Conservation (phyloP, 2,888 invertebrate genomes). For the Tillus elongatus region DNA sequence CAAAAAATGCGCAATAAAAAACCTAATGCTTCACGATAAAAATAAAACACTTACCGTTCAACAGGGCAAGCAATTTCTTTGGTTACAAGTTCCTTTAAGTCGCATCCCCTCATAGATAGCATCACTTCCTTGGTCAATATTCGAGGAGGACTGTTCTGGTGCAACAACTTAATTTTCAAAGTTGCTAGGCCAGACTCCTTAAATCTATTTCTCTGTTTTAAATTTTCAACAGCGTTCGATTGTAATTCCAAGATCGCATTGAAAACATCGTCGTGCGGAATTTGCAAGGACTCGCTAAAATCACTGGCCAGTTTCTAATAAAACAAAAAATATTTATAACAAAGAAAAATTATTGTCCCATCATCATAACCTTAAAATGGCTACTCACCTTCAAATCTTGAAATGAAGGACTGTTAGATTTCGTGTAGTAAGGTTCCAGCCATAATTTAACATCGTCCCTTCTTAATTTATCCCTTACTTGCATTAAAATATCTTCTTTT, state of each 20-base stretch:
- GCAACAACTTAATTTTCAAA: slow-evolving; percentile 56
- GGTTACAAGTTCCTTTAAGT: slow-evolving; percentile 49
- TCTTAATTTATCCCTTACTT: slow-evolving; percentile 58
- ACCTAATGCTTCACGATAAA: no score
- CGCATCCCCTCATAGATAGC: slow-evolving; percentile 46
- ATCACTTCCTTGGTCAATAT: slow-evolving; percentile 49
- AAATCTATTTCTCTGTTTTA: slow-evolving; percentile 59
- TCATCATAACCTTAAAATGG: slow-evolving; percentile 18
- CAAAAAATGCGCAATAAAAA: no score
- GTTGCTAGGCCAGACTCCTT: slow-evolving; percentile 65
- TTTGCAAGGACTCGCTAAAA: slow-evolving; percentile 48
- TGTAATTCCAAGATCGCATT: slow-evolving; percentile 55
- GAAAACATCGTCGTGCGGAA: slow-evolving; percentile 46
- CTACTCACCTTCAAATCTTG: slow-evolving; percentile 43
- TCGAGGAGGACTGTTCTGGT: slow-evolving; percentile 45
- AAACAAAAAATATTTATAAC: no score
- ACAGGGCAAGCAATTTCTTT: slow-evolving; percentile 40
- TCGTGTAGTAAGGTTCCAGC: slow-evolving; percentile 59
- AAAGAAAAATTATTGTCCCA: no score
- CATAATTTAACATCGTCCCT: slow-evolving; percentile 63
- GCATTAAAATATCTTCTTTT: slow-evolving; percentile 54
- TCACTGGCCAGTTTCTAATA: slow-evolving; percentile 56
- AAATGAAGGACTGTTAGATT: slow-evolving; percentile 44
- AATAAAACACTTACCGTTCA: no score
- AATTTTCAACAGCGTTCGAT: slow-evolving; percentile 59